phyloP scores from a whole-genome alignment of 2,888 invertebrate species.

The Spicauda simplicius region DNA sequence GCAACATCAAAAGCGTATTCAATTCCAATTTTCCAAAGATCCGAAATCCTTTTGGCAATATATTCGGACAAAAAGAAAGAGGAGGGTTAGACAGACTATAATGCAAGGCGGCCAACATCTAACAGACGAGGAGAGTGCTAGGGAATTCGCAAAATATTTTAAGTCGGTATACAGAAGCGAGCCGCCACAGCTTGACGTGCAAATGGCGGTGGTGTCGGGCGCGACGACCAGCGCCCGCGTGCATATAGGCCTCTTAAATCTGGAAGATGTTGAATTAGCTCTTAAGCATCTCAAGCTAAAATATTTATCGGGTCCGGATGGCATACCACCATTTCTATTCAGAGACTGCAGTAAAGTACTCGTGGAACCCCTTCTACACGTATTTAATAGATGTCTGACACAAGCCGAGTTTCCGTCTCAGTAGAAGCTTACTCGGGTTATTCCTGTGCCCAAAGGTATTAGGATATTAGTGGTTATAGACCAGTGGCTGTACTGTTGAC shows the following conservation, averaged over 20 bases:
- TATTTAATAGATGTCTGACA: constrained; percentile 31
- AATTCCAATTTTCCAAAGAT: constrained; percentile 34
- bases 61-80: constrained; percentile 25
- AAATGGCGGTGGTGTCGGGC: constrained; percentile 12
- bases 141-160: constrained; percentile 38
- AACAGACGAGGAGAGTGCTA: constrained; percentile 28
- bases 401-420: constrained; percentile 6
- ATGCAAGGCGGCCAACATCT: constrained; percentile 31
- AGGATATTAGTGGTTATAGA: constrained; percentile 27
- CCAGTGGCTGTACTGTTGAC: constrained; percentile 34
- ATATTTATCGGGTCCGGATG: constrained; percentile 13
- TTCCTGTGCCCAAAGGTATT: constrained; percentile 29
- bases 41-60: constrained; percentile 40
- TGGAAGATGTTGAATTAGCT: constrained; percentile 7
- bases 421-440: constrained; percentile 17
- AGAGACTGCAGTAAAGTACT: constrained; percentile 38
- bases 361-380: constrained; percentile 25
- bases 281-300: constrained; percentile 9
- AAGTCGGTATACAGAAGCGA: constrained; percentile 29
- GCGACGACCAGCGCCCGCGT: constrained; percentile 29
- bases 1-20: constrained; percentile 20
- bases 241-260: constrained; percentile 10
- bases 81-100: not conserved
- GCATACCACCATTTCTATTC: constrained; percentile 32
- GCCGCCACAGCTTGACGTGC: constrained; percentile 19